Percentiles rank a stretch among this genome's conserved stretches.
phyloP scores from a whole-genome alignment of 2,797 vertebrate species.

The Potorous gilbertii region DNA sequence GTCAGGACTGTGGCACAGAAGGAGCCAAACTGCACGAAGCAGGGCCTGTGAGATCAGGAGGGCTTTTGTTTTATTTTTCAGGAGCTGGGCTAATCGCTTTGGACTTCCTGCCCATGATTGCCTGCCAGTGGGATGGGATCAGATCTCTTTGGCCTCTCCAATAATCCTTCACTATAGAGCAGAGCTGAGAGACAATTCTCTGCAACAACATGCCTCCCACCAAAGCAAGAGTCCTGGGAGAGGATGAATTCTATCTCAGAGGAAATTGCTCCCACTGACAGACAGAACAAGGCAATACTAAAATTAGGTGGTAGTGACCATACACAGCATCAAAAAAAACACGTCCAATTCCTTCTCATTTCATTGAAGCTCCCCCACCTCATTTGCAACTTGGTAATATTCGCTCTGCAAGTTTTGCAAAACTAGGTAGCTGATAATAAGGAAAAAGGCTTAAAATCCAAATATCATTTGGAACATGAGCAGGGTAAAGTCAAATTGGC shows the following conservation, averaged over 20 bases:
- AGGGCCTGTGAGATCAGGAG: neutral
- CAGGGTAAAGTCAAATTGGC: neutral
- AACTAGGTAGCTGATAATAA: neutral
- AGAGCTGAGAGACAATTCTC: neutral
- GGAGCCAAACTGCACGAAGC: neutral
- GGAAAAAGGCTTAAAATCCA: neutral
- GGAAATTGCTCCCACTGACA: neutral
- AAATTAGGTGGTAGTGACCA: neutral
- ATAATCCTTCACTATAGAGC: neutral
- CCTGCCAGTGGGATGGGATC: accelerated
- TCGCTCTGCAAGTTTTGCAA: neutral
- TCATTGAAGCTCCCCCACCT: neutral
- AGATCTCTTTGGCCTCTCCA: accelerated
- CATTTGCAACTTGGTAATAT: neutral
- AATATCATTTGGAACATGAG: neutral
- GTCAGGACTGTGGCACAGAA: accelerated
- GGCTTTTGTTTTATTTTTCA: neutral
- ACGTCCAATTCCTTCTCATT: neutral
- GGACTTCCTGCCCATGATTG: neutral
- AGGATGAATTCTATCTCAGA: neutral
- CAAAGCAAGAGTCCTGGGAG: neutral
- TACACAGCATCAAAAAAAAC: neutral
- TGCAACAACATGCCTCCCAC: neutral
- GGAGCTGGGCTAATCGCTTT: neutral
- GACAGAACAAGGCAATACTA: neutral